Evolutionary conservation across 2,797 vertebrate species (phyloP).

Genomic region (Sebastes trivittatus): DNA sequence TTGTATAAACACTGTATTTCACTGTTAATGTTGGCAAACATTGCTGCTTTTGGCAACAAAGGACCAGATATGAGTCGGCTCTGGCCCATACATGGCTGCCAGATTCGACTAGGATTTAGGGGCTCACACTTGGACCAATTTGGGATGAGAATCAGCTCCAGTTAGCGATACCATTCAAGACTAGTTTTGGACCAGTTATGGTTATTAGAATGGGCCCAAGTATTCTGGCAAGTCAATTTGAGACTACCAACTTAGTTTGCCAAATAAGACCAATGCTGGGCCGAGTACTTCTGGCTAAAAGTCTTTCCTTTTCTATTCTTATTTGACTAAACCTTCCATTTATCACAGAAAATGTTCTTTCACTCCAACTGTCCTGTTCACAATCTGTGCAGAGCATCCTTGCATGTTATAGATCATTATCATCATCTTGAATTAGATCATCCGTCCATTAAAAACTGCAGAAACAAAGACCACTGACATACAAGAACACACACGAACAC

Average conservation of each 20-base stretch:
- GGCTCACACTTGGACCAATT: background rate
- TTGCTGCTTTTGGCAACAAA: background rate
- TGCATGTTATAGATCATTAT: conserved; percentile 14
- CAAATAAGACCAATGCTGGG: background rate
- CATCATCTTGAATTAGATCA: conserved; percentile 35
- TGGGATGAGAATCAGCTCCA: background rate
- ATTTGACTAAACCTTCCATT: background rate
- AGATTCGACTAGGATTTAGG: background rate
- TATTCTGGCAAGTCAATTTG: background rate
- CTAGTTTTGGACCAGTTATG: background rate
- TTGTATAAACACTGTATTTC: background rate
- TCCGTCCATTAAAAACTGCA: conserved; percentile 2
- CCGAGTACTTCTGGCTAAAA: background rate
- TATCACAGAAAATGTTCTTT: background rate
- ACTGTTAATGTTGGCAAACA: background rate
- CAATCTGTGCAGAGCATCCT: background rate
- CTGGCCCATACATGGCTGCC: background rate
- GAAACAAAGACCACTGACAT: background rate
- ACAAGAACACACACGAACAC: background rate
- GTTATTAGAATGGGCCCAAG: background rate
- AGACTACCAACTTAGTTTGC: background rate
- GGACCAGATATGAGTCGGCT: background rate
- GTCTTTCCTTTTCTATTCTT: background rate
- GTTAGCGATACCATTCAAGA: background rate
- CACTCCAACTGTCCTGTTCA: background rate